Percentiles rank a stretch among this genome's conserved stretches.
These are phyloP conservation scores for Chaetodon trifascialis DNA, from an alignment of 2,113 vertebrate species.

Conservation along the genomic window DNA sequence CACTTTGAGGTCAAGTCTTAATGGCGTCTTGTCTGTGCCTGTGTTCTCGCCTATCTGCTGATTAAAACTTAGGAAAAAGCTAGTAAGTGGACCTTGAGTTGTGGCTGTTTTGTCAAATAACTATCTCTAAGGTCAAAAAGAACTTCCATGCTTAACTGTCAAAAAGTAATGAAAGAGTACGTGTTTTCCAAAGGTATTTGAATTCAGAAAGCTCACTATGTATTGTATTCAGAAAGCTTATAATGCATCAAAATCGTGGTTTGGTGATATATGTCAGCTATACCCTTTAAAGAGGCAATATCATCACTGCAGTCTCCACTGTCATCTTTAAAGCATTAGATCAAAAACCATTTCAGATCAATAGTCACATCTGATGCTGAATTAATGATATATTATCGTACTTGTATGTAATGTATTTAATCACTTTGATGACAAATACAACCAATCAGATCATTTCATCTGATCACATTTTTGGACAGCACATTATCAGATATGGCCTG, in stretches of 20 bases:
- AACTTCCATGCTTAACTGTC: neutral
- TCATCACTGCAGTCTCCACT: neutral
- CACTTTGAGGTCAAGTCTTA: slow-evolving; percentile 8
- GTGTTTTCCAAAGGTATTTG: neutral
- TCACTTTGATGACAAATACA: slow-evolving; percentile 22
- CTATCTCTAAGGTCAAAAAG: neutral
- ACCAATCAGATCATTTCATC: slow-evolving; percentile 31
- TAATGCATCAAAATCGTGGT: neutral
- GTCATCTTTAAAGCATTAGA: slow-evolving; percentile 3
- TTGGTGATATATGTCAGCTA: neutral
- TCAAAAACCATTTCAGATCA: slow-evolving; percentile 23
- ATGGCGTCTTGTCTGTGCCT: neutral
- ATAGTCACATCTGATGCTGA: neutral
- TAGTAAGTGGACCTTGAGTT: neutral
- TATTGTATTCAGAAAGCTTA: too few relatives aligned
- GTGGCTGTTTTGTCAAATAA: neutral
- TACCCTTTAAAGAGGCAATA: neutral
- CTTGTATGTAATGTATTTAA: slow-evolving; percentile 15
- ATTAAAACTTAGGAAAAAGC: neutral
- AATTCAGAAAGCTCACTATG: neutral
- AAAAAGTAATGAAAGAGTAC: neutral
- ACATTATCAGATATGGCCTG: slow-evolving; percentile 40
- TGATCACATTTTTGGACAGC: slow-evolving; percentile 36
- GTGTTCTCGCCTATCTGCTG: neutral
- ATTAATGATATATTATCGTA: slow-evolving; percentile 18